Percentiles rank a stretch among this genome's conserved stretches.
These are phyloP conservation scores for Drosophila chauvacae DNA, from an alignment of 1,140 invertebrate species.

Conservation along the genomic window DNA sequence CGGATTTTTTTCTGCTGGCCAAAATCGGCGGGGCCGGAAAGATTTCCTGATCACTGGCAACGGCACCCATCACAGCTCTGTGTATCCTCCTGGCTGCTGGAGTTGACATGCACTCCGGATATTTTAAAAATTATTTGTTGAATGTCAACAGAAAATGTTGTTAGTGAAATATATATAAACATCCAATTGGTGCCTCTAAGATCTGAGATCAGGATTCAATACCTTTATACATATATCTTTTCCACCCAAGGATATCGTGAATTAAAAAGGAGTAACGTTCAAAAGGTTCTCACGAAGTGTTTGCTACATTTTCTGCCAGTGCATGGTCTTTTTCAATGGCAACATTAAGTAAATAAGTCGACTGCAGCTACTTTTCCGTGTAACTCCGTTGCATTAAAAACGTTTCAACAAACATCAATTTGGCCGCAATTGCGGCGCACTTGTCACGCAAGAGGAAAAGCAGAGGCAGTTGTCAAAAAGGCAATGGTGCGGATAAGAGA, in stretches of 20 bases:
- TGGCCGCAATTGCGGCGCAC: constrained; percentile 18
- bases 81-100: background rate
- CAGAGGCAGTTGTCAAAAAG: constrained; percentile 6
- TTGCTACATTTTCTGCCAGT: background rate
- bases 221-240: no score
- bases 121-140: no score
- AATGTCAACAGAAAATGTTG: background rate
- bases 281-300: no score
- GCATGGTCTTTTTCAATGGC: background rate
- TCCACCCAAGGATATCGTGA: no score
- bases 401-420: constrained; percentile 31
- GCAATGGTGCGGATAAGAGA: constrained; percentile 12
- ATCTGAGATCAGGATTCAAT: no score
- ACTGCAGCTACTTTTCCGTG: constrained; percentile 19
- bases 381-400: background rate
- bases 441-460: constrained; percentile 36
- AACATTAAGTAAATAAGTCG: constrained; percentile 12
- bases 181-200: background rate
- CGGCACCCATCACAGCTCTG: constrained; percentile 3
- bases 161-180: background rate
- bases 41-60: constrained; percentile 26
- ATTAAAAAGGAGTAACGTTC: no score
- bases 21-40: constrained; percentile 13
- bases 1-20: constrained; percentile 28
- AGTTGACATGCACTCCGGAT: constrained; percentile 17